These are phyloP conservation scores for Ridgeia piscesae DNA, from an alignment of 1,140 invertebrate species.

Conservation along the genomic window DNA sequence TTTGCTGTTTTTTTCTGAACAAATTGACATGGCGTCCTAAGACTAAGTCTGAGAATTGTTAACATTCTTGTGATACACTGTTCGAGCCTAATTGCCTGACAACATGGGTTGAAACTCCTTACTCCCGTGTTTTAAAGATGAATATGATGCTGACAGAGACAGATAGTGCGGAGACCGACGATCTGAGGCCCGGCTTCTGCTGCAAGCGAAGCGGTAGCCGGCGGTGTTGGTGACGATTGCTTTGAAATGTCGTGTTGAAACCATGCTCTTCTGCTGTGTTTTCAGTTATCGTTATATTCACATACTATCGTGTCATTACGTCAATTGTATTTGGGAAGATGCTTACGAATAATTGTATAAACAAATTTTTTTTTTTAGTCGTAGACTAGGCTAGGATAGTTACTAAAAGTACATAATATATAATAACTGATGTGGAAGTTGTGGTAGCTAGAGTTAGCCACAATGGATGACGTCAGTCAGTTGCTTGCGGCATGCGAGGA, in stretches of 20 bases:
- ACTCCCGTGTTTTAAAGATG: neutral
- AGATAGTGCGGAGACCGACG: too few species aligned
- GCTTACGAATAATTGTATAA: too few species aligned
- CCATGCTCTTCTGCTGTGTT: neutral
- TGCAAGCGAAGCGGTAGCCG: neutral
- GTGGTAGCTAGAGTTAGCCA: neutral
- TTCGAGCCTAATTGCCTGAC: neutral
- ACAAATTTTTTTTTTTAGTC: too few species aligned
- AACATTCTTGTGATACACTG: neutral
- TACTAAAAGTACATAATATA: neutral
- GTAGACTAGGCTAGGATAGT: neutral
- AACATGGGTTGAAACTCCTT: neutral
- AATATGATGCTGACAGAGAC: neutral
- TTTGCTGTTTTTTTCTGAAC: neutral
- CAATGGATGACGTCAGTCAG: conserved; percentile 30
- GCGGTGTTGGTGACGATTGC: neutral
- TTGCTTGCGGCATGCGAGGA: conserved; percentile 49
- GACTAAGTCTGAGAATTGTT: neutral
- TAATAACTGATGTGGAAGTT: neutral
- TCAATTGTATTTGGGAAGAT: too few species aligned
- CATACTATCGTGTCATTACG: too few species aligned
- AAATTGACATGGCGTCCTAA: neutral
- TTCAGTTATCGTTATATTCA: neutral
- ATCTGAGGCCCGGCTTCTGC: neutral
- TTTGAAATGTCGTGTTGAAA: neutral